Evolutionary conservation across 1,140 invertebrate species (phyloP).

Genomic region (Leguminivora glycinivorella): DNA sequence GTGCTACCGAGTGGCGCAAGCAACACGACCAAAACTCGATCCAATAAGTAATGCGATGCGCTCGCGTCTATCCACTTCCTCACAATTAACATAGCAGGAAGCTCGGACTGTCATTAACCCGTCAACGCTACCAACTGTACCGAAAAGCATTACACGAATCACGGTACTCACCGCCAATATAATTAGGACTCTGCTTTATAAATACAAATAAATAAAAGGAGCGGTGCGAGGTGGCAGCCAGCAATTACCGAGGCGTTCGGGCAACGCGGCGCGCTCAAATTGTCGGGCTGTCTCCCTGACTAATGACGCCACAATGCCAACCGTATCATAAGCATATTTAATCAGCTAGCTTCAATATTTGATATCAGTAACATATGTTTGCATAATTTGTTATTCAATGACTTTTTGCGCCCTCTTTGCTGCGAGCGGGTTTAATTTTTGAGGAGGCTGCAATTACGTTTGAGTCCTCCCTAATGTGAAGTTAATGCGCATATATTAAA

Average conservation of each 20-base stretch:
- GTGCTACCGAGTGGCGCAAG: slow-evolving; percentile 53
- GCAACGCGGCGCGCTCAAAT: slow-evolving; percentile 55
- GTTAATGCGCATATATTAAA: not conserved
- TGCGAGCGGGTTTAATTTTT: not conserved
- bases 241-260: slow-evolving; percentile 61
- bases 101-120: slow-evolving; percentile 70
- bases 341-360: slow-evolving; percentile 57
- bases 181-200: slow-evolving; percentile 72
- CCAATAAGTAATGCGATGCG: slow-evolving; percentile 70
- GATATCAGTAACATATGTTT: slow-evolving; percentile 54
- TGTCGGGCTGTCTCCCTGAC: slow-evolving; percentile 66
- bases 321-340: slow-evolving; percentile 59
- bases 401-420: slow-evolving; percentile 7
- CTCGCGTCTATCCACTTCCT: slow-evolving; percentile 61
- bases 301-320: slow-evolving; percentile 62
- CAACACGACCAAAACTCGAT: slow-evolving; percentile 56
- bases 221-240: slow-evolving; percentile 65
- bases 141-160: slow-evolving; percentile 65
- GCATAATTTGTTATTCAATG: slow-evolving; percentile 19
- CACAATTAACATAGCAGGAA: slow-evolving; percentile 73
- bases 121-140: slow-evolving; percentile 72
- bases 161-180: slow-evolving; percentile 60
- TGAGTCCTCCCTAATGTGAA: slow-evolving; percentile 4
- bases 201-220: slow-evolving; percentile 76
- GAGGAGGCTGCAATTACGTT: not conserved